Base-by-base conservation (phyloP, 2,888 invertebrate species). In the Eupithecia vulgata region DNA sequence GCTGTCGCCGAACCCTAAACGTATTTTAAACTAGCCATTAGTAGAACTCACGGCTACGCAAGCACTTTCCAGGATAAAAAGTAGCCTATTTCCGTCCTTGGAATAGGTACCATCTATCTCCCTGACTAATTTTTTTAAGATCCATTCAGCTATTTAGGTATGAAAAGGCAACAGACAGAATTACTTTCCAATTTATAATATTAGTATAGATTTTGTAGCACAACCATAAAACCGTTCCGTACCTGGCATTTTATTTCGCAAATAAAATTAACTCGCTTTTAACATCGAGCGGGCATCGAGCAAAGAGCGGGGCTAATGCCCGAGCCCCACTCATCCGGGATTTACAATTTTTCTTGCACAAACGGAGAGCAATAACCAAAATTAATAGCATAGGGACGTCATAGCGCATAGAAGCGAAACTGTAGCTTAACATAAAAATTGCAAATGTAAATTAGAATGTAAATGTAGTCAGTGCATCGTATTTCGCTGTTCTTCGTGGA, bases 251-350 rank as follows among this genome's bases (percentile, higher is more conserved):
- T 67, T 72, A 75, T 70, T 70, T 67, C 64, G 45, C 71, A 75
- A 76, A 78, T 76, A 78, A 79, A 78, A 78, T 76, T 76, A 76
- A 76, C 78, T 72, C 73, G 72, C 76, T 71, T 76, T 75, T 73
- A 76, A 76, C 75, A 76, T 79, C 78, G 75, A 75, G 73, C 72
- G 74, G 78, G 72, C 68, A 76, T 73, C 73, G 72, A 76, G 73
- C 73, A 73, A 73, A 69, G 67, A 74, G 72, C 76, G 52, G 67
- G 77, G 71, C 70, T 74, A 78, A 73, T 75, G 70, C 74, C 15
- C 65, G 71, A 72, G 67, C 71, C 67, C 73, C 66, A 74, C 74
- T 74, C 76, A 73, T 72, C 77, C 72, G 64, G 70, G 77, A 79
- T 78, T 78, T 76, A 71, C 75, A 77, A 74, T 76, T 76, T 78